Evolutionary conservation across 1,140 invertebrate genomes (phyloP).

Genomic region (Rhyacophila brunnea): DNA sequence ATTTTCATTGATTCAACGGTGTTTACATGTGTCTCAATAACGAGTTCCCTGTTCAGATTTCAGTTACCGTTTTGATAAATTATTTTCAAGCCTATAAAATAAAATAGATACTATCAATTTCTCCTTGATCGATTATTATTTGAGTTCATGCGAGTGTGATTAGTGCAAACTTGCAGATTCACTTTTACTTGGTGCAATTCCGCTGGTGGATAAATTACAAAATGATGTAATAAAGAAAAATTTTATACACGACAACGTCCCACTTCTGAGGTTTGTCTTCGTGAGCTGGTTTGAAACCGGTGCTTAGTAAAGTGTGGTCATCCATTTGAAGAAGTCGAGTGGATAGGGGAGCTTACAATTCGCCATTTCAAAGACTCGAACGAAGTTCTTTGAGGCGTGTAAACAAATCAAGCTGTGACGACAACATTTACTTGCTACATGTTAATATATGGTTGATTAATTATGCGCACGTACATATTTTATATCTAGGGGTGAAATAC

Average conservation of each 20-base stretch:
- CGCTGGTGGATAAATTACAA: slow-evolving; percentile 26
- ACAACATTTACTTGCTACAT: too few species aligned
- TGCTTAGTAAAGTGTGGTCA: slow-evolving; percentile 25
- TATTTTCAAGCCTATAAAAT: too few species aligned
- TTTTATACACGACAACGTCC: slow-evolving; percentile 16
- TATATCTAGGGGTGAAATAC: neutral
- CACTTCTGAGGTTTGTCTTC: slow-evolving; percentile 16
- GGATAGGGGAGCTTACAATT: neutral
- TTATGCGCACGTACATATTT: neutral
- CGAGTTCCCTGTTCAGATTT: too few species aligned
- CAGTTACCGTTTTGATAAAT: too few species aligned
- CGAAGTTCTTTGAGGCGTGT: neutral
- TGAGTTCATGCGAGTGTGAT: too few species aligned
- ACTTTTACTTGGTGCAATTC: slow-evolving; percentile 22
- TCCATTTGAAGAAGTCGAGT: slow-evolving; percentile 22
- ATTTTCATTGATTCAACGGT: too few species aligned
- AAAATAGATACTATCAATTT: too few species aligned
- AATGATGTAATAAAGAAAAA: slow-evolving; percentile 31
- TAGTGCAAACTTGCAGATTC: too few species aligned
- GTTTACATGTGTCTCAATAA: too few species aligned
- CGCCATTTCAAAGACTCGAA: neutral
- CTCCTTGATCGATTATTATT: too few species aligned
- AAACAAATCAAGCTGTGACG: neutral
- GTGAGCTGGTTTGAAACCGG: slow-evolving; percentile 11
- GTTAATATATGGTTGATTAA: too few species aligned